Evolutionary conservation across 2,113 vertebrate genomes (phyloP), one percentile per base, ranked within the genome.

Genomic region (Monopterus albus): DNA sequence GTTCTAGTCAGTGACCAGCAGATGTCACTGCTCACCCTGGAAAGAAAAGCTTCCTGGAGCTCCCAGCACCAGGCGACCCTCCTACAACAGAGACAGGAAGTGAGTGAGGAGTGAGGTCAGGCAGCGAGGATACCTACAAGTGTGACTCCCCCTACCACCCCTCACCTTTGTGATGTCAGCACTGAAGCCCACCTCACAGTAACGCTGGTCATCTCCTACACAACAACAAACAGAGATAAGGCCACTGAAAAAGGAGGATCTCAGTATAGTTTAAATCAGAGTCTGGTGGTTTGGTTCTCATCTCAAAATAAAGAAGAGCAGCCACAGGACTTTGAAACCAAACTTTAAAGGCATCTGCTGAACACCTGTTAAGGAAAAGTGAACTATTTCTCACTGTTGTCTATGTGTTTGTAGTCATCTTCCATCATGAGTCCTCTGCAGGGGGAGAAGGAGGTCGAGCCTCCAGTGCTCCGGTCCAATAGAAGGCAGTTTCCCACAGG

Each of bases 21-120:
- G 50, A 29, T 1, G 62, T 20, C 28, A 11, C 12, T 6, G 35
- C 69, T 73, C 50, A 73, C 76, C 76, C 29, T 79, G 69, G 25
- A 79, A 79, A 40, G 13, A 79, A 33, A 73, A 73, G 8, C 76
- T 51, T 73, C 69, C 76, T 14, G 76, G 69, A 13, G 76, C 75
- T 18, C 75, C 75, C 0, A 78, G 13, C 39, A 78, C 13, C 14
- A 78, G n/a, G 2, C 61, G 75, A 2, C 55, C 47, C 0, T 49
- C 75, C 75, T 78, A 4, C 33, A 35, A 71, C 36, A n/a, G 14
- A n/a, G 14, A n/a, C 26, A 46, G 11, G 18, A 45, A 13, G 10
- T n/a, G n/a, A 45, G 6, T 42, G 7, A 38, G 13, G 28, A n/a
- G n/a, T n/a, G n/a, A n/a, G n/a, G n/a, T n/a, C n/a, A n/a, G n/a